Conservation (phyloP, 2,888 invertebrate genomes). For the Erebia epiphron region DNA sequence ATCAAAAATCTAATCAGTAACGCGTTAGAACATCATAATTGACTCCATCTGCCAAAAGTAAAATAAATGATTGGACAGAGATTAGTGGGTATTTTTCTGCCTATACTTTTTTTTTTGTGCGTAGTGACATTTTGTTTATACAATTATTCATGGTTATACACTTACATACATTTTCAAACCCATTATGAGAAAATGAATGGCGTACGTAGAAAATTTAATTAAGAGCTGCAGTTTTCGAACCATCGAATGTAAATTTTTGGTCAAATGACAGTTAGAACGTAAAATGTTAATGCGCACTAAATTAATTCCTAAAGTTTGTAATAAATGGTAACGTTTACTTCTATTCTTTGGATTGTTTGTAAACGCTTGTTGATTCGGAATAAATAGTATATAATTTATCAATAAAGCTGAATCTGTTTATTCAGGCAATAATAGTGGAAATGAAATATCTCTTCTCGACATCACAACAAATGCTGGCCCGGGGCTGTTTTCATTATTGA, state of each 20-base stretch:
- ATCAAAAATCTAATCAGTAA: no score
- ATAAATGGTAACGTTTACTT: no score
- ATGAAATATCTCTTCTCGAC: conserved; percentile 21
- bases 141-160: no score
- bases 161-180: no score
- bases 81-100: no score
- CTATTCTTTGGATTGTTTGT: neutral
- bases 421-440: conserved; percentile 19
- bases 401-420: conserved; percentile 10
- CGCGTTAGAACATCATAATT: no score
- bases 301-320: conserved; percentile 5
- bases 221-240: neutral
- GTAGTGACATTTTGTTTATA: no score
- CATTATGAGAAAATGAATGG: neutral
- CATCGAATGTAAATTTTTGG: neutral
- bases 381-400: conserved; percentile 5
- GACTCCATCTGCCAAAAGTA: no score
- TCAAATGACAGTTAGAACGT: neutral
- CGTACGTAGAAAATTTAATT: neutral
- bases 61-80: no score
- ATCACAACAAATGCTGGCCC: conserved; percentile 20
- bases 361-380: neutral
- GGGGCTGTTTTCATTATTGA: conserved; percentile 26
- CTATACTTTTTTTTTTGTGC: no score
- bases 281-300: conserved; percentile 4